Base-by-base conservation (phyloP, 2,113 vertebrate genomes). In the Pedetes capensis region DNA sequence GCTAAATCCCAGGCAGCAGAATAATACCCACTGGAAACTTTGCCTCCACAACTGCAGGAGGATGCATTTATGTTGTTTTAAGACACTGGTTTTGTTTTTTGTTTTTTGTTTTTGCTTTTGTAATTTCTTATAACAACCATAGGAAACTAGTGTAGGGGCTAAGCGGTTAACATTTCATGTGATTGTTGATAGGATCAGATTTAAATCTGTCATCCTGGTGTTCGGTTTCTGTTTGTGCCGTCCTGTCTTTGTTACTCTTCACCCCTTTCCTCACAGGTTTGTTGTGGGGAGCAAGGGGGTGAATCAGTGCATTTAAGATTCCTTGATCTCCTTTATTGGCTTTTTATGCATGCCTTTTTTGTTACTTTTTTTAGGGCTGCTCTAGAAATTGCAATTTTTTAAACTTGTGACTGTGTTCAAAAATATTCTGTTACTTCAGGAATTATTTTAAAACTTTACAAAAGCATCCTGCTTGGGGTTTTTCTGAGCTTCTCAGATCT, bases 381-480 rank as follows among this genome's bases (percentile, higher is more conserved):
- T 71, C n/a, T 96, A 74, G 76, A 90, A 86, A 94, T 94, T 83
- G 55, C 49, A 75, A 63, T 82, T 42, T 47, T 75, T 59, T 32
- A 29, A 69, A 22, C 22, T 51, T 47, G 49, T 74, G 8, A 79
- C 53, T 87, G 0, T 78, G 63, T 89, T 96, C 23, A 88, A 93
- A 87, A 83, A 63, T 86, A 87, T 22, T 44, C 3, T 2, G 25
- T 94, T 71, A 61, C 66, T 92, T 92, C 5, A 95, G 85, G 71
- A 91, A 87, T 88, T 79, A 75, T 82, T 89, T 76, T 91, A 93
- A 86, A 94, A 76, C 34, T 93, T 85, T 84, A 78, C n/a, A 84
- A 92, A 94, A 88, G 47, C 27, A 61, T 75, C 29, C 69, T 95
- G 37, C 53, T 53, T 90, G 64, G 14, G 20, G 20, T 66, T 92